These are phyloP conservation scores for Lycaena phlaeas DNA, from an alignment of 2,888 invertebrate species.

Conservation along the genomic window DNA sequence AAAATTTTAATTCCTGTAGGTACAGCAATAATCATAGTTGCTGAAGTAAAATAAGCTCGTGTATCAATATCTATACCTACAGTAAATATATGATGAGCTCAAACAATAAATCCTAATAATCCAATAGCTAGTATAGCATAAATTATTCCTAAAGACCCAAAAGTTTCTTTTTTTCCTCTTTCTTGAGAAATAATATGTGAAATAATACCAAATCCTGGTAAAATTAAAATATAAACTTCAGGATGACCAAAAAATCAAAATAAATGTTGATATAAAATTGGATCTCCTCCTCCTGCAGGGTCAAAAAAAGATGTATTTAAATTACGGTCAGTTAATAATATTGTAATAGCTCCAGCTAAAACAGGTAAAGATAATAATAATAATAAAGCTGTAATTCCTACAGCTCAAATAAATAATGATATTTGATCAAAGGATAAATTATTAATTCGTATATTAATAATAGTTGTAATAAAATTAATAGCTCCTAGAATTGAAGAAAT, in stretches of 20 bases:
- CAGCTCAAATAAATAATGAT: constrained; percentile 82
- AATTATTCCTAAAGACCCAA: constrained; percentile 82
- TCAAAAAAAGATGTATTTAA: constrained; percentile 88
- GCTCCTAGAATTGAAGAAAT: constrained; percentile 82
- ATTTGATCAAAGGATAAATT: constrained; percentile 76
- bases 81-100: constrained; percentile 90
- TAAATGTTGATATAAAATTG: constrained; percentile 86
- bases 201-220: constrained; percentile 87
- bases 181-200: constrained; percentile 84
- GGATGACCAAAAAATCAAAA: constrained; percentile 93
- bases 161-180: constrained; percentile 82
- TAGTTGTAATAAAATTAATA: constrained; percentile 85
- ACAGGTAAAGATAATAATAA: constrained; percentile 81
- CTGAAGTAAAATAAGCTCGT: constrained; percentile 87
- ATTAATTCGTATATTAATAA: constrained; percentile 78
- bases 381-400: constrained; percentile 67
- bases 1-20: constrained; percentile 90
- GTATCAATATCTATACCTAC: constrained; percentile 88
- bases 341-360: constrained; percentile 85
- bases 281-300: constrained; percentile 84
- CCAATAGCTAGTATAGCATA: constrained; percentile 90
- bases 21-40: constrained; percentile 89
- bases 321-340: constrained; percentile 85
- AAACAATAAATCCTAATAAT: constrained; percentile 86
- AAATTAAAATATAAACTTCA: constrained; percentile 89